These are phyloP conservation scores for Nettapus auritus DNA, from an alignment of 2,113 vertebrate genomes.

Conservation along the genomic window DNA sequence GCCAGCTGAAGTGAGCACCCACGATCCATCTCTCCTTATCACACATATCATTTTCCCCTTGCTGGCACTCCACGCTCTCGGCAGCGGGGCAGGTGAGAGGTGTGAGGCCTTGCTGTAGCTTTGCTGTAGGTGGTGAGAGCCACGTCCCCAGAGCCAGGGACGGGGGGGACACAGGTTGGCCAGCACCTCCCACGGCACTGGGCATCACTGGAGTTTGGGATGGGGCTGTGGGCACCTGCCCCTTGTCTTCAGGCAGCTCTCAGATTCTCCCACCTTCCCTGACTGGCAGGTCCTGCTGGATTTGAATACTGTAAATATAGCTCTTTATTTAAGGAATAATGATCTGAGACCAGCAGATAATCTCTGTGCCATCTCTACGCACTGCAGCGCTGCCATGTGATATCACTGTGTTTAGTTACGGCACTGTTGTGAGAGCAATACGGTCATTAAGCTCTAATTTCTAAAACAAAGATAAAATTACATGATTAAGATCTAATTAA, in stretches of 20 bases:
- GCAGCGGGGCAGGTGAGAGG: neutral
- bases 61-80: accelerated
- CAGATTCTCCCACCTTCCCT: neutral
- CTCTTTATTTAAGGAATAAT: neutral
- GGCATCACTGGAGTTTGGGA: neutral
- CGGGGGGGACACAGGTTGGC: too few relatives aligned
- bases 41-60: accelerated
- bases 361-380: neutral
- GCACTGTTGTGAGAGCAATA: slow-evolving; percentile 1
- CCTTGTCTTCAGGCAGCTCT: neutral
- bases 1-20: neutral
- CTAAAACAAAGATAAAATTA: slow-evolving; percentile 57
- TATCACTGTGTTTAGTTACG: neutral
- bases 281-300: neutral
- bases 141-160: too few relatives aligned
- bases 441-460: slow-evolving; percentile 25
- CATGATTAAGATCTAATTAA: slow-evolving; percentile 48
- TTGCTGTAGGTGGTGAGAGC: too few relatives aligned
- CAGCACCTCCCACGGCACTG: neutral
- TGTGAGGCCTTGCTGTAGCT: too few relatives aligned
- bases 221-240: neutral
- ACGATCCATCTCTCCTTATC: accelerated
- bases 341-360: neutral
- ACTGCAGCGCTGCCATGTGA: neutral
- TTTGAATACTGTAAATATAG: neutral